Evolutionary conservation across 2,113 vertebrate genomes (phyloP).

Genomic region (Phalacrocorax brasilianus): DNA sequence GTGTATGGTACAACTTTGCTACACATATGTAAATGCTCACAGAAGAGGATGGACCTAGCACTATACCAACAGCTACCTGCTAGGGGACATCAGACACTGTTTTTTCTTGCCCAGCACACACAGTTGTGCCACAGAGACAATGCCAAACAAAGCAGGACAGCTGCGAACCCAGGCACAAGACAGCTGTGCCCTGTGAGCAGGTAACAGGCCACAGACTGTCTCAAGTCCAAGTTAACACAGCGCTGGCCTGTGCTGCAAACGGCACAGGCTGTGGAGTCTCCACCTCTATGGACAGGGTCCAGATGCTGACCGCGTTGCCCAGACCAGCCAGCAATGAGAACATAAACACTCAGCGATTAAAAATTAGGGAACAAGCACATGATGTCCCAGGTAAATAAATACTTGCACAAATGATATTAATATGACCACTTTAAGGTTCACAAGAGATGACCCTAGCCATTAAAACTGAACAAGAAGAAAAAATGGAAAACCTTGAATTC

Average conservation of each 20-base stretch:
- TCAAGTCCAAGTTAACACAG: neutral
- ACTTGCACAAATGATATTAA: neutral
- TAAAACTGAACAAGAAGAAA: neutral
- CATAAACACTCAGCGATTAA: neutral
- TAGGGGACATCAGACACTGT: neutral
- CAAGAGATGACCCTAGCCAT: neutral
- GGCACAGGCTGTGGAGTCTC: neutral
- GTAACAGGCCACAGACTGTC: neutral
- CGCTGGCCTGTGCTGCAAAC: neutral
- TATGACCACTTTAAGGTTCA: neutral
- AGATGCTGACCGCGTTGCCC: rapidly evolving
- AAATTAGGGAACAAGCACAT: neutral
- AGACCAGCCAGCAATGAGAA: neutral
- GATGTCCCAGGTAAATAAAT: neutral
- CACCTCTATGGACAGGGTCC: neutral
- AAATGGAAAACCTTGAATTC: neutral
- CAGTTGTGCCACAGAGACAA: neutral
- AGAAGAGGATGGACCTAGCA: neutral
- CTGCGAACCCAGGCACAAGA: neutral
- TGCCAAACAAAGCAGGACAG: neutral
- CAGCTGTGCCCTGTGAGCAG: neutral
- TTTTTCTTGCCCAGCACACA: neutral
- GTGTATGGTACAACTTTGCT: neutral
- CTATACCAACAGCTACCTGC: neutral
- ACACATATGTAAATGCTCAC: neutral